Base-by-base conservation (phyloP, 2,888 invertebrate species). In the Limenitis arthemis region DNA sequence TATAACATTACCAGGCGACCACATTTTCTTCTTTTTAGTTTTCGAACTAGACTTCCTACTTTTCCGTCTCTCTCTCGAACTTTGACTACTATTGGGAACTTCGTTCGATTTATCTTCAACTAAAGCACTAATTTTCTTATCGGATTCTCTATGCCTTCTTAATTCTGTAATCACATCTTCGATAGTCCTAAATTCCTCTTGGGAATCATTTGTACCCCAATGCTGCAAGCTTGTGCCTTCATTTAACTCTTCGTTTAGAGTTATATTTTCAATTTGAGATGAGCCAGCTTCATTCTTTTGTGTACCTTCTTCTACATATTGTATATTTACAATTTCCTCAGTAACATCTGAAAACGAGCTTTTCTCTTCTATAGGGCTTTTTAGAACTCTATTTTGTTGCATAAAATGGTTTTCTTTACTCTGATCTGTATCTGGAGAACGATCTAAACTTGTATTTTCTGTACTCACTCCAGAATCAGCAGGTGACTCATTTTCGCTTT, bases 391-490 rank as follows among this genome's bases (percentile, higher is more conserved):
- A 73, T 85, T 86, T 60, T 80, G 80, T 69, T 79, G 73, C 73
- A 82, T 79, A 58, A 74, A 84, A 52, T 78, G 75, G 44, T 71
- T 75, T 46, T 77, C 71, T 60, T 77, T 79, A 55, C 63, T 80
- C 50, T 83, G 74, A 53, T 90, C 89, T 3, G 88, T 77, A 54
- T 89, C 90, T 1, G 90, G 90, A 8, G 90, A 89, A 65, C 90
- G 77, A 70, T 90, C 90, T 66, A 92, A 74, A 63, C 91, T 91
- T 32, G 92, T 91, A 59, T 91, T 92, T 70, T 92, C 92, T 29
- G 92, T 92, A 66, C 91, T 91, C 46, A 92, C 90, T 0, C 92
- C 92, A 0, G 92, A 92, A 69, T 92, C 92, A 0, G 62, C 82
- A 0, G 85, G 79, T 36, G 84, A 84, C 57, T 83, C 82, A 54